These are phyloP conservation scores for Petaurus breviceps DNA, from an alignment of 2,113 vertebrate genomes.

Conservation along the genomic window DNA sequence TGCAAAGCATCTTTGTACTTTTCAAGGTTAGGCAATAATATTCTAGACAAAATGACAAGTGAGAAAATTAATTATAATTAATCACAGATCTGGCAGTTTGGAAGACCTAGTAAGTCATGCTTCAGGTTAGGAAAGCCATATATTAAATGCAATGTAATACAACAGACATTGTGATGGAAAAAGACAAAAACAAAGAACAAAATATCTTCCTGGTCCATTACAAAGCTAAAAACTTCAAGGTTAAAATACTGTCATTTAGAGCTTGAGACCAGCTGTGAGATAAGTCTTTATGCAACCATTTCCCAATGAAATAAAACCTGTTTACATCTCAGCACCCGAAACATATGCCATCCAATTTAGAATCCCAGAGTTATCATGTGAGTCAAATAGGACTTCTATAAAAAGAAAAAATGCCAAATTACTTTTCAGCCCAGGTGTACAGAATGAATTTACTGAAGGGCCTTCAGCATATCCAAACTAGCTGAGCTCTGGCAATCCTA, in stretches of 20 bases:
- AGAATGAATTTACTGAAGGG: not conserved
- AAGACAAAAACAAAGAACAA: slow-evolving; percentile 59
- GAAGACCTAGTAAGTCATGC: slow-evolving; percentile 50
- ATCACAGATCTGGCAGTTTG: slow-evolving; percentile 2
- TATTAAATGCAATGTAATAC: slow-evolving; percentile 54
- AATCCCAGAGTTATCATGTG: slow-evolving; percentile 26
- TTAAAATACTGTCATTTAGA: slow-evolving; percentile 62
- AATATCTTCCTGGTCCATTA: slow-evolving; percentile 53
- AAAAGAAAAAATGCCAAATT: not conserved
- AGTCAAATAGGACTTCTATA: slow-evolving; percentile 49
- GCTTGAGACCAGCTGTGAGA: slow-evolving; percentile 47
- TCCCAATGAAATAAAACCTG: slow-evolving; percentile 55
- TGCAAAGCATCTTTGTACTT: slow-evolving; percentile 39
- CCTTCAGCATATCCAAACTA: not conserved
- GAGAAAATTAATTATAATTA: slow-evolving; percentile 61
- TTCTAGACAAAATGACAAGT: slow-evolving; percentile 58
- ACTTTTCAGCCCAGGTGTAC: slow-evolving; percentile 37
- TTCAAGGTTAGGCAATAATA: slow-evolving; percentile 52
- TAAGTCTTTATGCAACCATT: slow-evolving; percentile 25
- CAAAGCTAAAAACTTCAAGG: slow-evolving; percentile 56
- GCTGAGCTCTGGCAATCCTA: not conserved
- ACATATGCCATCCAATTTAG: slow-evolving; percentile 65
- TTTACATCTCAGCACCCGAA: slow-evolving; percentile 57
- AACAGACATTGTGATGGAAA: not conserved
- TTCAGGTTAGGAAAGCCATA: slow-evolving; percentile 32